Evolutionary conservation across 2,797 vertebrate genomes (phyloP).

Genomic region (Danio albolineatus): DNA sequence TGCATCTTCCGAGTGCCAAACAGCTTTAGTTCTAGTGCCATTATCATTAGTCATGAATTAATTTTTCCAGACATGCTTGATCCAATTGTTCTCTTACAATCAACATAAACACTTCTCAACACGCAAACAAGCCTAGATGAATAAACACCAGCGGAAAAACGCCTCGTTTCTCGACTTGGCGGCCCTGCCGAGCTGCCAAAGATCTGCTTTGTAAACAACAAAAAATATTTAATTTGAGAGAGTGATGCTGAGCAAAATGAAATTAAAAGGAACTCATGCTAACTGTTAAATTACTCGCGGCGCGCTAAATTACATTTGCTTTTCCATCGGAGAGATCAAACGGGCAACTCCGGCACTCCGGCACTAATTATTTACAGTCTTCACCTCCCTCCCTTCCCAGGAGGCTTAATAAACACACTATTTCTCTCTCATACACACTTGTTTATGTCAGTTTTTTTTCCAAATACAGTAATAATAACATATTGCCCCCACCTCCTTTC

Average conservation of each 20-base stretch:
- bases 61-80: conserved; percentile 40
- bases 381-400: conserved; percentile 81
- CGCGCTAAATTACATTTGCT: conserved; percentile 82
- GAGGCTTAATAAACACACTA: conserved; percentile 82
- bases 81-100: conserved; percentile 45
- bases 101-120: conserved; percentile 59
- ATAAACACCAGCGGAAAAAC: conserved; percentile 76
- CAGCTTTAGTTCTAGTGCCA: conserved; percentile 37
- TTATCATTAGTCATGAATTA: conserved; percentile 39
- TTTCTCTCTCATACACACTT: conserved; percentile 63
- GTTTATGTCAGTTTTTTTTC: conserved; percentile 61
- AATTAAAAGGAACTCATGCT: conserved; percentile 83
- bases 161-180: conserved; percentile 70
- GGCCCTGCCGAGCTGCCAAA: conserved; percentile 69
- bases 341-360: conserved; percentile 76
- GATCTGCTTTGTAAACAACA: conserved; percentile 78
- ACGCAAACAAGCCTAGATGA: conserved; percentile 78
- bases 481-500: conserved; percentile 74
- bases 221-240: conserved; percentile 82
- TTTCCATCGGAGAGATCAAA: conserved; percentile 82
- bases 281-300: conserved; percentile 82
- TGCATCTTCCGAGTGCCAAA: conserved; percentile 22
- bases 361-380: conserved; percentile 83
- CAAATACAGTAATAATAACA: conserved; percentile 48
- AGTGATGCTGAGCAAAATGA: conserved; percentile 79